phyloP scores from a whole-genome alignment of 2,113 vertebrate species.

The Caracal caracal region DNA sequence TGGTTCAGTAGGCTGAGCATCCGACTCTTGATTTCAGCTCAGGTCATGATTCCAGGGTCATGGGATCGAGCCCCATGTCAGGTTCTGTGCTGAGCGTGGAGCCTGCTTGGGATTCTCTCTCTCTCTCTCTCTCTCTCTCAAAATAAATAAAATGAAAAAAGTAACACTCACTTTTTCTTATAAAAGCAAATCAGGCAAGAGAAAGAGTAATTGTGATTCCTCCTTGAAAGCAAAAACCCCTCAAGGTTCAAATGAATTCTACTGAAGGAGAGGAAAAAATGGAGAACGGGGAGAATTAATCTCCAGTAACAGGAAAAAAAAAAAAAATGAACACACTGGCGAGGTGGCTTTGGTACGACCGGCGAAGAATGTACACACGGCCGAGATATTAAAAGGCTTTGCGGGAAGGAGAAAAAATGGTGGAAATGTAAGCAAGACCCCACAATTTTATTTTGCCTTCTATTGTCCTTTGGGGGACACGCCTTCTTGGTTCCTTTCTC shows the following conservation, averaged over 20 bases:
- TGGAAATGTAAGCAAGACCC: constrained; percentile 2
- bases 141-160: too few species aligned
- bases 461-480: neutral
- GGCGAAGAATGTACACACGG: neutral
- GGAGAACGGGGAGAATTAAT: neutral
- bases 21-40: too few species aligned
- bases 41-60: too few species aligned
- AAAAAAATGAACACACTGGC: neutral
- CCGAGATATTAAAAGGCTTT: neutral
- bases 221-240: neutral
- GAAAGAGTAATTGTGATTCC: neutral
- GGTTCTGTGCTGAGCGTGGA: too few species aligned
- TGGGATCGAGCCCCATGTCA: too few species aligned
- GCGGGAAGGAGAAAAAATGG: neutral
- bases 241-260: neutral
- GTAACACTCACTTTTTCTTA: neutral
- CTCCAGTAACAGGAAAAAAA: neutral
- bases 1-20: too few species aligned
- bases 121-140: too few species aligned
- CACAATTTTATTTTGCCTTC: neutral
- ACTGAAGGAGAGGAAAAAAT: neutral
- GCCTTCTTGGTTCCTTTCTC: neutral
- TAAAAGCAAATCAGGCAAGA: neutral
- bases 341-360: neutral
- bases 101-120: too few species aligned